Base-by-base conservation (phyloP, 2,113 vertebrate species). In the Archilochus colubris region DNA sequence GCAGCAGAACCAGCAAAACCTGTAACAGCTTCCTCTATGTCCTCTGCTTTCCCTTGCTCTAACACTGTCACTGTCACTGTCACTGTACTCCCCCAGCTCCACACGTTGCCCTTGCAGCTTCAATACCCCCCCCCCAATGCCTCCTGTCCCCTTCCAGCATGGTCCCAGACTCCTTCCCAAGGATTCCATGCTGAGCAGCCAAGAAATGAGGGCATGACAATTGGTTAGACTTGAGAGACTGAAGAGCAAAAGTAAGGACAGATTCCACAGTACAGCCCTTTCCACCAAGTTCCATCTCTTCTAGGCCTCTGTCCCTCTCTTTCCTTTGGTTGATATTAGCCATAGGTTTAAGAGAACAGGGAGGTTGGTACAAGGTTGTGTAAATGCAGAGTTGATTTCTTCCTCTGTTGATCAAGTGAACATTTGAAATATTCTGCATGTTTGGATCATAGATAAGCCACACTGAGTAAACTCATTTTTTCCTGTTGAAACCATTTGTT, bases 1-100 rank as follows among this genome's bases (percentile, higher is more conserved):
- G 38, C 43, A 90, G 82, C 82, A 88, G 59, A 86, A 91, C 30
- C 46, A 83, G 69, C 24, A 91, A 74, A 92, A 93, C 68, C 51
- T 43, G 61, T 82, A 72, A 88, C 19, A 69, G 67, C 23, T 54
- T 82, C 82, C 1, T 0, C 21, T 82, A 23, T 77, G 51, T 40
- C 16, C 23, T 40, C 40, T 54, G 27, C 30, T 23, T 59, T 69
- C 62, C n/a, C 40, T 62, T 40, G 40, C 40, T 40, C 40, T 40
- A 40, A 40, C 50, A 30, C 50, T 50, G 3, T 12, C 59, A 38
- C 2, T 28, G 15, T 19, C 46, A 46, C 46, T 33, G 22, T 82
- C 33, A 48, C 38, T 33, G 23, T 38, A 28, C 7, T 33, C 40
- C 57, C 55, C 23, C 20, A 43, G 17, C 15, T 67, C 24, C 77